Conservation (phyloP, 2,113 vertebrate species). For the Oostethus manadensis region DNA sequence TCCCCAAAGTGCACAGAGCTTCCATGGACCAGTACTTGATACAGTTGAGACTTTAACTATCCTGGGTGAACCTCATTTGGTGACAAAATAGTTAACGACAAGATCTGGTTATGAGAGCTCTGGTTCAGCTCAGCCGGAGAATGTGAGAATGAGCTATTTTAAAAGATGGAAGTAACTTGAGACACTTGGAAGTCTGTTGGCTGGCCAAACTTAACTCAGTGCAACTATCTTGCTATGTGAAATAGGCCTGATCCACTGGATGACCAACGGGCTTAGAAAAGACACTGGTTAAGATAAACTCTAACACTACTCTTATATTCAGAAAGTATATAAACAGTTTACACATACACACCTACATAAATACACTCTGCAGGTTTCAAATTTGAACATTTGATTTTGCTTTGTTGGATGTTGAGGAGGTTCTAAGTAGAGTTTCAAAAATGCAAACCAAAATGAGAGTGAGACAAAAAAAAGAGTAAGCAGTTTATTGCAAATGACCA, state of each 20-base stretch:
- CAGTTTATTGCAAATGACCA: no score
- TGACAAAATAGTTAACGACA: constrained; percentile 9
- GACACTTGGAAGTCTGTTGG: constrained; percentile 52
- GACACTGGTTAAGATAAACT: neutral
- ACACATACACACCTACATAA: neutral
- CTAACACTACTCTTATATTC: neutral
- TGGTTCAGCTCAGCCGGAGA: constrained; percentile 27
- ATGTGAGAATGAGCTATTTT: constrained; percentile 67
- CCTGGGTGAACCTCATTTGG: neutral
- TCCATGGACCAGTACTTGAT: neutral
- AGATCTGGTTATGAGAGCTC: constrained; percentile 14
- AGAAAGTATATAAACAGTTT: no score
- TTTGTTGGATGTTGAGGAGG: no score
- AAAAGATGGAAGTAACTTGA: constrained; percentile 68
- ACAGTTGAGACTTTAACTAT: neutral
- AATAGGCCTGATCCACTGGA: constrained; percentile 6
- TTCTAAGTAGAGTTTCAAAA: no score
- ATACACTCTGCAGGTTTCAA: neutral
- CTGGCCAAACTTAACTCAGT: constrained; percentile 51
- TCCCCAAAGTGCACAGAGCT: no score
- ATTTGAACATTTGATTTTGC: no score
- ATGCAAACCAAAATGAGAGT: no score
- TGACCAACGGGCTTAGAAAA: neutral
- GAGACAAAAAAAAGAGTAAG: no score
- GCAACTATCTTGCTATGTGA: constrained; percentile 38